phyloP scores from a whole-genome alignment of 53 echinoderm and acorn worm species.

The Echinarachnius parma region DNA sequence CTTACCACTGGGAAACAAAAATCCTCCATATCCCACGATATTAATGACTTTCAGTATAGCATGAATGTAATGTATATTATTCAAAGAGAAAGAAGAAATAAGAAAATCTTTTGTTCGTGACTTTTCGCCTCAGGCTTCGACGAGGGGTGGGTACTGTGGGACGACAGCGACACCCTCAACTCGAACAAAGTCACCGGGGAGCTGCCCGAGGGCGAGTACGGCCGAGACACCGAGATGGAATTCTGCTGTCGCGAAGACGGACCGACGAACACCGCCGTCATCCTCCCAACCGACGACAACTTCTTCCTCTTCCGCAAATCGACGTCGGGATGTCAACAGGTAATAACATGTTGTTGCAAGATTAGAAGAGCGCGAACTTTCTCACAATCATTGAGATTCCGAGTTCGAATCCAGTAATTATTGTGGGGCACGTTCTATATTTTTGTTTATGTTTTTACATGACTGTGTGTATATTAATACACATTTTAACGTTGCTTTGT shows the following conservation, averaged over 20 bases:
- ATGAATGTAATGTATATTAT: too few species aligned
- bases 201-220: constrained; percentile 78
- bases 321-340: constrained; percentile 51
- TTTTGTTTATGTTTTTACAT: too few species aligned
- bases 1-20: too few species aligned
- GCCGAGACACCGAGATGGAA: constrained; percentile 74
- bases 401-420: background rate
- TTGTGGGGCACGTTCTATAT: too few species aligned
- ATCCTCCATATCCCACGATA: too few species aligned
- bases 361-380: constrained; percentile 7
- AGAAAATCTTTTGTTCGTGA: too few species aligned
- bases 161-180: constrained; percentile 73
- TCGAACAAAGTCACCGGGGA: constrained; percentile 66
- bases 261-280: constrained; percentile 34
- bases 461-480: too few species aligned
- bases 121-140: constrained; percentile 47
- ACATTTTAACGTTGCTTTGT: too few species aligned
- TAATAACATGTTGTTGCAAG: too few species aligned
- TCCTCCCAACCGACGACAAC: constrained; percentile 73
- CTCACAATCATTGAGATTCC: background rate
- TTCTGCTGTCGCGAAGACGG: constrained; percentile 88
- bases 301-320: constrained; percentile 73
- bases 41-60: too few species aligned
- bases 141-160: constrained; percentile 80
- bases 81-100: too few species aligned